Evolutionary conservation across 2,888 invertebrate genomes (phyloP), one percentile per base, ranked within the genome.

Genomic region (Tolmerus cingulatus): DNA sequence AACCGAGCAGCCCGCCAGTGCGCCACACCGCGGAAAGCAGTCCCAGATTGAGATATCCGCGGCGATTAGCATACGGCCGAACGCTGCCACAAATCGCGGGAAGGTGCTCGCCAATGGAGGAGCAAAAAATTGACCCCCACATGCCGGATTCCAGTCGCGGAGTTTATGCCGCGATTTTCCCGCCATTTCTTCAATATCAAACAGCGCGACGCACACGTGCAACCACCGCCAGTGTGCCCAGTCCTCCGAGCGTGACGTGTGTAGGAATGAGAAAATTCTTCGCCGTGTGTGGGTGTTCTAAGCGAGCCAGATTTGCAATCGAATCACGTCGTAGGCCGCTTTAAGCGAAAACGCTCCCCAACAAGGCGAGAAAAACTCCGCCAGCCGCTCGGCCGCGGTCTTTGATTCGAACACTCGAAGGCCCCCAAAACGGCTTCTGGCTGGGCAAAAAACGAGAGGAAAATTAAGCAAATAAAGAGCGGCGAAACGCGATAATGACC

Each of bases 221-320:
- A 82, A 30, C 23, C 30, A 66, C 37, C 37, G 76, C 37, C 76
- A 76, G 76, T 66, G 66, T 66, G 27, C 40, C 78, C 37, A 82
- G 82, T 57, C 40, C 14, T n/a, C 30, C 23, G 23, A 82, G 82
- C 82, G 82, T 82, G 82, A 82, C 81, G 55, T 78, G 43, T 81
- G 55, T 57, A 66, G 34, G 40, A 82, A 57, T 82, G 40, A 82
- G 57, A 82, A 66, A 40, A 79, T 79, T 79, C 79, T 14, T 78
- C 43, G 37, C 34, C 40, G 82, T 82, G 82, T 82, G 82, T 82
- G 82, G 82, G 82, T 82, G 82, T 82, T 82, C 82, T 57, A 30
- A 23, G 81, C 55, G 1, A 12, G 34, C 14, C 43, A 27, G 66
- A 34, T 82, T 82, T 82, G 82, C 57, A 82, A 82, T 66, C 82